Conservation (phyloP, 1,140 invertebrate species). For the Bombus superbus region DNA sequence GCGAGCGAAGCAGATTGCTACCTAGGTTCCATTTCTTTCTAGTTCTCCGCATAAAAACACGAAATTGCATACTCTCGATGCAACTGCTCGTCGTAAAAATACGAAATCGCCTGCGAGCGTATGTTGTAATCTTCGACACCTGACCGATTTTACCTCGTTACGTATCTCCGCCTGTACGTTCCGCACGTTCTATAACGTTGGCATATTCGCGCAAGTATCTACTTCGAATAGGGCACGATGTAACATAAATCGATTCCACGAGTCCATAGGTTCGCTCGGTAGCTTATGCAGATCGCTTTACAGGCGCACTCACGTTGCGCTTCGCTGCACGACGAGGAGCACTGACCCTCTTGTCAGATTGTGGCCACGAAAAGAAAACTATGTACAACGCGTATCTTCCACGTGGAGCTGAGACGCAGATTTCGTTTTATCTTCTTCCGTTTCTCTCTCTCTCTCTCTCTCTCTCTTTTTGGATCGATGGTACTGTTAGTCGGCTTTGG, state of each 20-base stretch:
- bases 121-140: too few relatives aligned
- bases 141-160: too few relatives aligned
- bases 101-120: too few relatives aligned
- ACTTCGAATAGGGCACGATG: conserved; percentile 49
- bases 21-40: too few relatives aligned
- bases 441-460: background rate
- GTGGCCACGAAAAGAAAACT: background rate
- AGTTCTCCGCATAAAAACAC: too few relatives aligned
- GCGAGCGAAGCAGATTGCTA: too few relatives aligned
- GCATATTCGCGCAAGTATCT: background rate
- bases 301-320: conserved; percentile 25
- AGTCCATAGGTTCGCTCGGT: background rate
- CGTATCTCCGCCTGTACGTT: too few relatives aligned
- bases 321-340: background rate
- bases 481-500: background rate
- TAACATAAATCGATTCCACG: conserved; percentile 59
- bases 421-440: background rate
- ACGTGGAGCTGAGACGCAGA: background rate
- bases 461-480: background rate
- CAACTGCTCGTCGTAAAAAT: too few relatives aligned
- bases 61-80: too few relatives aligned
- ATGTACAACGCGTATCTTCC: background rate
- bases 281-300: conserved; percentile 35
- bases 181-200: background rate
- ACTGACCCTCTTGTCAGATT: background rate